These are phyloP conservation scores for Trachymyrmex cornetzi DNA, from an alignment of 1,140 invertebrate species.

Conservation along the genomic window DNA sequence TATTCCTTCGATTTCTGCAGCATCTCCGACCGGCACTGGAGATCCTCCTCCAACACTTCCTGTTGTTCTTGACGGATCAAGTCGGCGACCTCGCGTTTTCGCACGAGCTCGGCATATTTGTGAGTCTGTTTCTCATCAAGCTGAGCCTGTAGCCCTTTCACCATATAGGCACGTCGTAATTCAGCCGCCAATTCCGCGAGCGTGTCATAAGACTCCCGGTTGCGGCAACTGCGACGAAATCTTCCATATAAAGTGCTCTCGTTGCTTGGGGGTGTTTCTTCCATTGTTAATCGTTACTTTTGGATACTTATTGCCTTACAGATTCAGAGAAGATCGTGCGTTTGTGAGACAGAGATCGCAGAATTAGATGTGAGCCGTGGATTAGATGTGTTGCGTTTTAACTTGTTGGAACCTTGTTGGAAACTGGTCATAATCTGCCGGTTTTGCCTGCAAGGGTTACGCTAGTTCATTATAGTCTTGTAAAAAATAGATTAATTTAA, in stretches of 20 bases:
- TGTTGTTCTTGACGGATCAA: conserved; percentile 30
- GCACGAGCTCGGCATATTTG: conserved; percentile 64
- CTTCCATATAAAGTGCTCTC: conserved; percentile 15
- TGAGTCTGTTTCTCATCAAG: conserved; percentile 73
- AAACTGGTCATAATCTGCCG: conserved; percentile 38
- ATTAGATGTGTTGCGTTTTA: conserved; percentile 18
- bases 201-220: conserved; percentile 64
- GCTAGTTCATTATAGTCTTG: conserved; percentile 39
- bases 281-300: conserved; percentile 11
- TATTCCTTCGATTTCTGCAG: conserved; percentile 57
- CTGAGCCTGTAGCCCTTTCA: conserved; percentile 78
- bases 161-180: conserved; percentile 79
- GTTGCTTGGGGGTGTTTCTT: neutral
- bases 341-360: neutral
- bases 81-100: conserved; percentile 62
- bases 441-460: conserved; percentile 45
- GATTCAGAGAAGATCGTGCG: neutral
- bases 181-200: conserved; percentile 74
- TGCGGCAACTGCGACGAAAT: conserved; percentile 28
- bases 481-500: conserved; percentile 1
- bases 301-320: neutral
- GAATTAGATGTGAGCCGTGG: conserved; percentile 12
- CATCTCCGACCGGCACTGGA: neutral
- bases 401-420: neutral
- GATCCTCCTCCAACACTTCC: conserved; percentile 33